Evolutionary conservation across 2,888 invertebrate genomes (phyloP), one percentile per base, ranked within the genome.

Genomic region (Drosophila flavopinicola): DNA sequence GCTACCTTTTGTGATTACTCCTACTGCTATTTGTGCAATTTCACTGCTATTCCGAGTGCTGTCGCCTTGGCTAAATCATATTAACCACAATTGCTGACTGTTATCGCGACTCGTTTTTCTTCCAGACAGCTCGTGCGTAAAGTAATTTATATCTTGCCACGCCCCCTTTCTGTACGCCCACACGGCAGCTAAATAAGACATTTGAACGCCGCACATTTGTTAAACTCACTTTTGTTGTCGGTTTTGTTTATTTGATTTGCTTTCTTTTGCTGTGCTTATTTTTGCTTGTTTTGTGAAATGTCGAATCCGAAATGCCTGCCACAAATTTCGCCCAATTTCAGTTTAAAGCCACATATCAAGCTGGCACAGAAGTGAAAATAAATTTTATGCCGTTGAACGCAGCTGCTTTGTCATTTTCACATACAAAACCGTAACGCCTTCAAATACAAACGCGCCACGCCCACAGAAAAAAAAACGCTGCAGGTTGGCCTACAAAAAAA

Each of bases 361-460:
- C 24, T 6, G 11, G 49, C 32, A 27, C 45, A 58, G 57, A 42
- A 77, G 74, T 53, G 66, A 60, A 75, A 82, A 85, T 78, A 87
- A 73, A 87, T 87, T 82, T 69, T 59, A 75, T 86, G 85, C 61
- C 74, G 27, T 79, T 60, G 64, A 71, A 71, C 33, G 74, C 69
- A 80, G 85, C 79, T 78, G 76, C 87, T 87, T 87, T 85, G 83
- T 82, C 78, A 86, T 86, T 80, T 86, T 74, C 80, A 71, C 73
- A 56, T 66, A 58, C 13, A 42, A 59, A 54, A 58, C 10, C 15
- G 45, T n/a, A 9, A 25, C 59, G 23, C 60, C 58, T 13, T 44
- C 45, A 59, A 52, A 64, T 25, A 27, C 59, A 35, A 33, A 45
- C 33, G 11, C 6, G 57, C 29, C 47, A 64, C 64, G 52, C 64